Evolutionary conservation across 2,888 invertebrate species (phyloP).

Genomic region (Philereme vetulata): DNA sequence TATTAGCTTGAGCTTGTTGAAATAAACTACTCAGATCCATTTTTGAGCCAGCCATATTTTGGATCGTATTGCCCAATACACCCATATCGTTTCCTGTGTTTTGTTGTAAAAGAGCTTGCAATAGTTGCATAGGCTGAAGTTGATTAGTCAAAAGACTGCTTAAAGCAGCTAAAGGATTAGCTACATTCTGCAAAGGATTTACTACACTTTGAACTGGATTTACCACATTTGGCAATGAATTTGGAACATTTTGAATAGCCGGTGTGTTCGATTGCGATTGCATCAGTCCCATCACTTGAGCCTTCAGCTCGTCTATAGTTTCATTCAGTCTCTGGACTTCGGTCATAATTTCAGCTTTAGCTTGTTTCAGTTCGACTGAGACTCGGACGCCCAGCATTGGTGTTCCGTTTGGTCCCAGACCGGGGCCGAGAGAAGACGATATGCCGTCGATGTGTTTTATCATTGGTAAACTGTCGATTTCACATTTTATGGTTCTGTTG

Average conservation of each 20-base stretch:
- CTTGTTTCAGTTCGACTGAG: slow-evolving; percentile 35
- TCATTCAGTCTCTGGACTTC: slow-evolving; percentile 27
- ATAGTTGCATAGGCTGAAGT: slow-evolving; percentile 17
- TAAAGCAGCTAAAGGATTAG: slow-evolving; percentile 12
- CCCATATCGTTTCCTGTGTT: slow-evolving; percentile 10
- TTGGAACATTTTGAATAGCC: not conserved
- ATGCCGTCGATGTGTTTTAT: slow-evolving; percentile 26
- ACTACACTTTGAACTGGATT: not conserved
- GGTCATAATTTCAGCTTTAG: slow-evolving; percentile 33
- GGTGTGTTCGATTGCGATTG: not conserved
- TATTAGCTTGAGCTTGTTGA: slow-evolving; percentile 16
- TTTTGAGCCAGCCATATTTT: slow-evolving; percentile 9
- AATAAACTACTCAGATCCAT: slow-evolving; percentile 6
- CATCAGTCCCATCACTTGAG: slow-evolving; percentile 4
- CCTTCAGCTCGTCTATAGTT: slow-evolving; percentile 5
- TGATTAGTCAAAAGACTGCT: slow-evolving; percentile 15
- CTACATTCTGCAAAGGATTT: not conserved
- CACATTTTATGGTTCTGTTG: slow-evolving; percentile 28
- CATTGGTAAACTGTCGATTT: slow-evolving; percentile 28
- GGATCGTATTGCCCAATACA: slow-evolving; percentile 6
- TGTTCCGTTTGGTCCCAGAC: slow-evolving; percentile 86
- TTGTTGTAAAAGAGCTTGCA: slow-evolving; percentile 18
- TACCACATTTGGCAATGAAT: not conserved
- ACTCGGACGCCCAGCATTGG: slow-evolving; percentile 40
- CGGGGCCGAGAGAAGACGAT: slow-evolving; percentile 31